These are phyloP conservation scores for Drosophila pachea DNA, from an alignment of 1,140 invertebrate species.

Conservation along the genomic window DNA sequence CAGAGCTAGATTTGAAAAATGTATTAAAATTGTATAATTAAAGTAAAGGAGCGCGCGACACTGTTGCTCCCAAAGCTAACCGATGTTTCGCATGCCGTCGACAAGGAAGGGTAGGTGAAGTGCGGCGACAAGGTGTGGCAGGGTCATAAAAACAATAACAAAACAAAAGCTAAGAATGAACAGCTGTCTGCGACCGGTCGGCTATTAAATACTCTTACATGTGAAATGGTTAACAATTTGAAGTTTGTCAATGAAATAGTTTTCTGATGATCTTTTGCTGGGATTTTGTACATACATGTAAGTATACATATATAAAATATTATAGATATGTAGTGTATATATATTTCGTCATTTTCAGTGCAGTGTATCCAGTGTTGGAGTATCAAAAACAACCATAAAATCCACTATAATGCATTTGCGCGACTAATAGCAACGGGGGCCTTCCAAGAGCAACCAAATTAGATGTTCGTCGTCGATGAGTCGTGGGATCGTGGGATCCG, in stretches of 20 bases:
- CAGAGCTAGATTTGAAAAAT: conserved; percentile 38
- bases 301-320: background rate
- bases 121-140: conserved; percentile 10
- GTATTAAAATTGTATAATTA: conserved; percentile 66
- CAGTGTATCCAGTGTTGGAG: background rate
- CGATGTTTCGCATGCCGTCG: background rate
- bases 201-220: background rate
- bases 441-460: conserved; percentile 32
- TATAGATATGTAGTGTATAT: background rate
- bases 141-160: conserved; percentile 36
- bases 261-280: too few relatives aligned
- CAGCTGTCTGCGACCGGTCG: background rate
- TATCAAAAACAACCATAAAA: conserved; percentile 13
- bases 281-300: too few relatives aligned
- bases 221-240: background rate
- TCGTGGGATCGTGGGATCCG: conserved; percentile 52
- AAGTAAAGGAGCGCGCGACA: conserved; percentile 46
- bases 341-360: background rate
- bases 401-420: conserved; percentile 30
- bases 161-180: conserved; percentile 16
- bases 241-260: too few relatives aligned
- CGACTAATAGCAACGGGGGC: conserved; percentile 23
- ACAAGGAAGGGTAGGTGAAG: background rate
- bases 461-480: conserved; percentile 29
- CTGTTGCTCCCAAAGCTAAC: conserved; percentile 11